A percentile compares a stretch with the other conserved stretches of the same genome.
Conservation (phyloP, 1,140 invertebrate genomes). For the Plutomurus gul region DNA sequence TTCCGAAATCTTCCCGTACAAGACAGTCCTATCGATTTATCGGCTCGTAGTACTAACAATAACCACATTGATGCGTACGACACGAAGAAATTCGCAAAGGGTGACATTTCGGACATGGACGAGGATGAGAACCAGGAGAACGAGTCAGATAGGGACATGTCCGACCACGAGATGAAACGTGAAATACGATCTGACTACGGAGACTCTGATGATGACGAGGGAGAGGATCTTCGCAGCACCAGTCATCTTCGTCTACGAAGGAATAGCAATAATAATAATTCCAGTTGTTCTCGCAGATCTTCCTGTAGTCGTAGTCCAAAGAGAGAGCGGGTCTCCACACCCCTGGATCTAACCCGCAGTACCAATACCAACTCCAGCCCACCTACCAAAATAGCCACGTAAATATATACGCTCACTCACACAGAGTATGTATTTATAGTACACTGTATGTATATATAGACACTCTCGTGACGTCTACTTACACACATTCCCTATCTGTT, state of each 20-base stretch:
- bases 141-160: constrained; percentile 12
- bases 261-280: constrained; percentile 19
- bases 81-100: constrained; percentile 12
- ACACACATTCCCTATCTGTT: not conserved
- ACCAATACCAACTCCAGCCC: constrained; percentile 39
- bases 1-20: constrained; percentile 36
- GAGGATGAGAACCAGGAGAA: constrained; percentile 30
- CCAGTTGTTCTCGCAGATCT: constrained; percentile 23
- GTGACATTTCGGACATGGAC: constrained; percentile 23
- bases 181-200: constrained; percentile 35
- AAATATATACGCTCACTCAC: not conserved
- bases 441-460: not conserved
- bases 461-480: too few relatives aligned
- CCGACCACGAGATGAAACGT: not conserved
- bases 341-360: constrained; percentile 49
- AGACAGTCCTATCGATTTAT: constrained; percentile 52
- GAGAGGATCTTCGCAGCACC: constrained; percentile 2
- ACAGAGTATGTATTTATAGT: not conserved
- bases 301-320: constrained; percentile 47
- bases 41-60: constrained; percentile 46
- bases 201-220: constrained; percentile 49
- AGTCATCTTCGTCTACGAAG: not conserved
- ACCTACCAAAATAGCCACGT: constrained; percentile 49
- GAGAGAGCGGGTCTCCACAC: constrained; percentile 46
- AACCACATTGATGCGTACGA: constrained; percentile 23